These are phyloP conservation scores for Helleia helle DNA, from an alignment of 2,888 invertebrate species.

Conservation along the genomic window DNA sequence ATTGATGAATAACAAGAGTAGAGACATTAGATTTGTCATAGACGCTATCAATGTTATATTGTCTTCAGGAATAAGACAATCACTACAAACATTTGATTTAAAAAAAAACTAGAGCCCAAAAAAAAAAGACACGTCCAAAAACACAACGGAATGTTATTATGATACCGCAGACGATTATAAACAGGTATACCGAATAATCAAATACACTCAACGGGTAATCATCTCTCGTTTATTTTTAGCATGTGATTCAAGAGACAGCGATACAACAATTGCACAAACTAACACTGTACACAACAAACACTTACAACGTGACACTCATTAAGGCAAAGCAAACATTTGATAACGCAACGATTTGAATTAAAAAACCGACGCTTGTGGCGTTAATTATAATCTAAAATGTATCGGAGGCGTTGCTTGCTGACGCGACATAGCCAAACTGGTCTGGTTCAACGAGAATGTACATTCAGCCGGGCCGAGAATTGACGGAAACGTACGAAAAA, in stretches of 20 bases:
- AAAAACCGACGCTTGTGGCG: background rate
- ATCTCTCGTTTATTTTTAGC: background rate
- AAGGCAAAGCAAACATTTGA: background rate
- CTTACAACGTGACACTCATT: background rate
- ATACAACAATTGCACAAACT: background rate
- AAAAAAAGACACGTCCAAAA: no score
- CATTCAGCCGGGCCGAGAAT: background rate
- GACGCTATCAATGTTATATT: no score
- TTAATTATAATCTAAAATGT: constrained; percentile 1
- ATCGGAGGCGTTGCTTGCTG: background rate
- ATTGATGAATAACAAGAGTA: no score
- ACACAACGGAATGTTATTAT: no score
- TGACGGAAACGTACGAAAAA: constrained; percentile 11
- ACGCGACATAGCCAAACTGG: background rate
- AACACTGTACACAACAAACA: background rate
- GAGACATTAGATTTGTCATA: no score
- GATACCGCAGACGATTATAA: no score
- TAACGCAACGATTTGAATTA: background rate
- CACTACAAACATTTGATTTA: no score
- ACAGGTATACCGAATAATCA: no score
- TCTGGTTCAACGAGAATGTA: background rate
- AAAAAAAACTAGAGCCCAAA: no score
- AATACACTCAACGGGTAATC: background rate
- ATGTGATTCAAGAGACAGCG: background rate
- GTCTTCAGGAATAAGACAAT: no score